A percentile compares a stretch with the other conserved stretches of the same genome.
Evolutionary conservation across 2,888 invertebrate species (phyloP).

Genomic region (Trissolcus japonicus): DNA sequence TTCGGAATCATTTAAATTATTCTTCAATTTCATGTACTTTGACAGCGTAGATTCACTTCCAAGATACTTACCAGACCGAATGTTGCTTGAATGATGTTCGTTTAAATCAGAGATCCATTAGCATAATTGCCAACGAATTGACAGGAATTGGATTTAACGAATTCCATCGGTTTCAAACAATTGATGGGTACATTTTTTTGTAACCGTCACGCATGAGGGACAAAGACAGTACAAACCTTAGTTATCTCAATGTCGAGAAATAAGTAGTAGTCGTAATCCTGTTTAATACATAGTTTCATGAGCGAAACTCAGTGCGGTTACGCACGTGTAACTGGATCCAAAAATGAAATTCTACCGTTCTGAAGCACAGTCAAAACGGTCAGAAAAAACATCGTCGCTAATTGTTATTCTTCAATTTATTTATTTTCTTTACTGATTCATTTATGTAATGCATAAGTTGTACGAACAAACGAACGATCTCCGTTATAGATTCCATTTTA

Average conservation of each 20-base stretch:
- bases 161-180: not conserved
- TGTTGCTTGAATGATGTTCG: constrained; percentile 16
- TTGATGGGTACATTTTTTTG: constrained; percentile 8
- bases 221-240: constrained; percentile 46
- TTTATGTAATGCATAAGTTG: not conserved
- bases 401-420: constrained; percentile 6
- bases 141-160: constrained; percentile 1
- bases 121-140: constrained; percentile 34
- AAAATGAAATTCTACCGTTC: constrained; percentile 3
- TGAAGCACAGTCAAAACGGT: constrained; percentile 8
- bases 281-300: constrained; percentile 4
- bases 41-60: constrained; percentile 21
- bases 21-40: constrained; percentile 15
- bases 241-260: constrained; percentile 31
- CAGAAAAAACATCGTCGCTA: not conserved
- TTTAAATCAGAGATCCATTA: constrained; percentile 29
- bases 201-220: constrained; percentile 6
- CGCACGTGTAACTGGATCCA: constrained; percentile 1
- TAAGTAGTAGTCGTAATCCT: constrained; percentile 18
- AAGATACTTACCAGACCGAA: constrained; percentile 41
- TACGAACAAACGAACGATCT: constrained; percentile 50
- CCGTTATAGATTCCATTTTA: constrained; percentile 39
- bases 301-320: not conserved
- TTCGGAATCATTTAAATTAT: constrained; percentile 17
- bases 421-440: constrained; percentile 16